Evolutionary conservation across 2,797 vertebrate genomes (phyloP), one percentile per base, ranked within the genome.

Genomic region (Sibirionetta formosa): DNA sequence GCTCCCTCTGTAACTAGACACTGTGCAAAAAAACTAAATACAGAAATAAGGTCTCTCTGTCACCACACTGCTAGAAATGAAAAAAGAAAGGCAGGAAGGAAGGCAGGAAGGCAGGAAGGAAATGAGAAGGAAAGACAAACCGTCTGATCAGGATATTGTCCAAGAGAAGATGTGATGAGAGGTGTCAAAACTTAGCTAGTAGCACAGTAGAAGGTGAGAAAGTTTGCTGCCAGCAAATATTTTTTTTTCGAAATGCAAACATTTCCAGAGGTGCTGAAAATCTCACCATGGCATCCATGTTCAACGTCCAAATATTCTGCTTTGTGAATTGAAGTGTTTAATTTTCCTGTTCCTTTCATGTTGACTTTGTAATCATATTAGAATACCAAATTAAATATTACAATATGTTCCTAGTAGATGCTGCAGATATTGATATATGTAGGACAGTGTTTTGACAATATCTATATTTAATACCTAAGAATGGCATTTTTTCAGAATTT

Each of bases 361-460:
- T 70, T 92, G 66, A 73, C 10, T 92, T 88, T 54, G 10, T 88
- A 90, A 54, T 71, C 20, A 4, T 38, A 70, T 29, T 82, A 33
- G 19, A 88, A 93, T 71, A 87, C 15, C 10, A 9, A 68, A 82
- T 87, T 53, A 82, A 93, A 80, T 82, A 35, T 29, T 82, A 82
- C 53, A 75, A 2, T 93, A 53, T 50, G 11, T 63, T 93, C 53
- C 35, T 64, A 24, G 10, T 79, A 77, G 77, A 76, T 81, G 50
- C 11, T 94, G 53, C n/a, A 58, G 29, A 35, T 84, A 80, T 1
- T 84, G 46, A 84, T 88, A 51, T 14, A 73, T 1, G 1, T 73
- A n/a, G 35, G 48, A n/a, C 29, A 58, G 11, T 72, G 44, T 82
- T 94, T 88, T 88, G 54, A 88, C 50, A 86, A 14, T 42, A 64